Percentiles rank a stretch among this genome's conserved stretches.
Evolutionary conservation across 2,888 invertebrate species (phyloP).

Genomic region (Acronicta aceris): DNA sequence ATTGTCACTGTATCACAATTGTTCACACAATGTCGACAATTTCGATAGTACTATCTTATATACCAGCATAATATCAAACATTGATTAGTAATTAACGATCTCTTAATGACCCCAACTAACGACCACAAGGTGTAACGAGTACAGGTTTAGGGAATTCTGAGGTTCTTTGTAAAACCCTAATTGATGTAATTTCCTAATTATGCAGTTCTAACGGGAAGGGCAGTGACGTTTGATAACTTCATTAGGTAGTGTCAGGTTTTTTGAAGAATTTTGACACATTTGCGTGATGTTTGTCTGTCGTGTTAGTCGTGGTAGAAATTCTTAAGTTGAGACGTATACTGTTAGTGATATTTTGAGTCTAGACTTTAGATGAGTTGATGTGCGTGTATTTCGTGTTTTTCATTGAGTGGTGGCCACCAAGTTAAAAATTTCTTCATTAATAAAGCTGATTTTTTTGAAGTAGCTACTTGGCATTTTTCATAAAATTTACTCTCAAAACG

Average conservation of each 20-base stretch:
- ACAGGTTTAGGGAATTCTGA: conserved; percentile 32
- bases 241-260: conserved; percentile 9
- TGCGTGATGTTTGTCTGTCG: background rate
- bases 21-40: conserved; percentile 25
- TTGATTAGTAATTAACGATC: conserved; percentile 37
- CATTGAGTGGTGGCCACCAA: too few species aligned
- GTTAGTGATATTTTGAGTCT: too few species aligned
- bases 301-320: background rate
- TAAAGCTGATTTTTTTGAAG: too few species aligned
- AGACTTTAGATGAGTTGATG: too few species aligned
- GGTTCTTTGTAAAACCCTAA: conserved; percentile 26
- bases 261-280: conserved; percentile 1
- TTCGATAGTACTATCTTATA: conserved; percentile 33
- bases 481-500: too few species aligned
- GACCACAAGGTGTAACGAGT: conserved; percentile 9
- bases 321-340: background rate
- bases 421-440: too few species aligned
- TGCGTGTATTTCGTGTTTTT: too few species aligned
- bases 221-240: conserved; percentile 1
- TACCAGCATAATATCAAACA: conserved; percentile 28
- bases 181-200: conserved; percentile 34
- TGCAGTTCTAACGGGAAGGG: conserved; percentile 8
- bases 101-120: conserved; percentile 30
- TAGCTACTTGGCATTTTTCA: too few species aligned
- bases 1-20: conserved; percentile 36